A percentile compares a stretch with the other conserved stretches of the same genome.
These are phyloP conservation scores for Nomada ruficornis DNA, from an alignment of 2,888 invertebrate genomes.

Conservation along the genomic window DNA sequence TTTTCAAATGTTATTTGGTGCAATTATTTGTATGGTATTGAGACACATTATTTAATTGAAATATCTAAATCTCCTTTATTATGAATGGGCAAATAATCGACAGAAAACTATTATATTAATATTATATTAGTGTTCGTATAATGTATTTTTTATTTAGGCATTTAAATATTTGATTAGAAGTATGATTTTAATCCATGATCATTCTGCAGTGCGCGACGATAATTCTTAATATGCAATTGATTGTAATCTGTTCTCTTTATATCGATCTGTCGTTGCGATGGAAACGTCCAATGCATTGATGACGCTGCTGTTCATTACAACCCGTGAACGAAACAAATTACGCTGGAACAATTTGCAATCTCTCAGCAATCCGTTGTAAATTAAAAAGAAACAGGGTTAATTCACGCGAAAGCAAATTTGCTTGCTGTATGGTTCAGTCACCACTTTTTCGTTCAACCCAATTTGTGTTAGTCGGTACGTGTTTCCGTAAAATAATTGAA, in stretches of 20 bases:
- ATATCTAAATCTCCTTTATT: too few species aligned
- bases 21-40: too few species aligned
- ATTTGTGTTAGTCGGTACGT: not conserved
- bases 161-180: too few species aligned
- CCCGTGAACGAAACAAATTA: constrained; percentile 17
- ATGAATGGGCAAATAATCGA: too few species aligned
- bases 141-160: too few species aligned
- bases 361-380: constrained; percentile 7
- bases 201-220: not conserved
- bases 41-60: too few species aligned
- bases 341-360: constrained; percentile 16
- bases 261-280: not conserved
- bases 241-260: not conserved
- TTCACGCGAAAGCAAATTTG: not conserved
- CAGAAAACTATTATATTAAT: too few species aligned
- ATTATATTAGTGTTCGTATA: too few species aligned
- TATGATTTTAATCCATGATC: not conserved
- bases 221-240: not conserved
- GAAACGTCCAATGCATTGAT: constrained; percentile 2
- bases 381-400: constrained; percentile 16
- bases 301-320: constrained; percentile 8
- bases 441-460: too few species aligned
- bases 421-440: not conserved
- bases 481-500: not conserved
- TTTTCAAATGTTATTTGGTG: too few species aligned